Evolutionary conservation across 2,113 vertebrate species (phyloP).

Genomic region (Bubo bubo): DNA sequence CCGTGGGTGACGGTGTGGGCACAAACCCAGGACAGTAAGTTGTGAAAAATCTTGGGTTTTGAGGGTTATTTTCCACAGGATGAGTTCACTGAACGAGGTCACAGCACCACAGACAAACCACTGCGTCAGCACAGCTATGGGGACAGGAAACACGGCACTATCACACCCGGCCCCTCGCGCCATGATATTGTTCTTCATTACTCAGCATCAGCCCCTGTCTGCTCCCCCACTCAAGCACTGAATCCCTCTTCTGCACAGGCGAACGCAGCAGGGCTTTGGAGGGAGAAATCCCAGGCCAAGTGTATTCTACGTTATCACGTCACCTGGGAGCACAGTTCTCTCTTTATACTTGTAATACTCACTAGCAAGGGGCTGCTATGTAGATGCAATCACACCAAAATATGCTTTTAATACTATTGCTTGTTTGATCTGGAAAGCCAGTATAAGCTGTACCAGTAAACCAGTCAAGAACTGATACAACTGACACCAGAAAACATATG

Average conservation of each 20-base stretch:
- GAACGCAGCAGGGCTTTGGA: rapidly evolving
- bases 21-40: background rate
- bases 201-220: background rate
- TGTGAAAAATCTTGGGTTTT: background rate
- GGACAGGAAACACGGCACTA: background rate
- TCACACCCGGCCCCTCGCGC: background rate
- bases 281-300: background rate
- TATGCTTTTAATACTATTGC: rapidly evolving
- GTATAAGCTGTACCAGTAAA: background rate
- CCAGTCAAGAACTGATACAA: background rate
- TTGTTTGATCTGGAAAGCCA: background rate
- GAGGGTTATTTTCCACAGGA: background rate
- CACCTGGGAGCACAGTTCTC: background rate
- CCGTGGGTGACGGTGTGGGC: background rate
- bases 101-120: background rate
- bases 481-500: background rate
- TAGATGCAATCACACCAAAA: background rate
- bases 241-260: background rate
- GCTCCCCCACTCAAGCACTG: background rate
- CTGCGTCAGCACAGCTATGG: rapidly evolving
- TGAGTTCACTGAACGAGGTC: background rate
- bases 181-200: rapidly evolving
- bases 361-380: background rate
- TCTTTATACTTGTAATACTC: too few species aligned
- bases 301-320: background rate